Conservation (phyloP, 2,888 invertebrate genomes). For the Xanthorhoe designata region DNA sequence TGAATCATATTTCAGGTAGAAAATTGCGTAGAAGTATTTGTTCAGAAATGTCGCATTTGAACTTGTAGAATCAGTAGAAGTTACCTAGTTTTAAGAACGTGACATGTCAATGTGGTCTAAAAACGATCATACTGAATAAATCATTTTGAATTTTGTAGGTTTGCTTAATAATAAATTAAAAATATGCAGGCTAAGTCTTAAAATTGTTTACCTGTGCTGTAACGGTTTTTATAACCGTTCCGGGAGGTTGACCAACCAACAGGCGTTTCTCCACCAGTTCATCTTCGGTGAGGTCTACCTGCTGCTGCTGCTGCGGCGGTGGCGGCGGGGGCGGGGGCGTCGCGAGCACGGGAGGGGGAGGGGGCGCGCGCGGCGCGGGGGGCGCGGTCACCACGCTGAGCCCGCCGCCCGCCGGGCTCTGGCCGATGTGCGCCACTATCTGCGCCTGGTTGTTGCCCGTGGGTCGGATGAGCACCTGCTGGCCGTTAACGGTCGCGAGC, state of each 20-base stretch:
- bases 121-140: no score
- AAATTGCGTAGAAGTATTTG: no score
- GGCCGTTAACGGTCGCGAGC: conserved; percentile 93
- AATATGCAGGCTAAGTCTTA: background rate
- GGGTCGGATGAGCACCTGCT: conserved; percentile 92
- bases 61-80: no score
- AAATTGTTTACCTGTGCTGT: conserved; percentile 88
- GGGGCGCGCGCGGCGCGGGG: conserved; percentile 49
- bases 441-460: conserved; percentile 92
- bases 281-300: conserved; percentile 73
- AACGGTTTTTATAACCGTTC: conserved; percentile 94
- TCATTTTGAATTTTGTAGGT: no score
- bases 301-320: conserved; percentile 34
- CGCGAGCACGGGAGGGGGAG: conserved; percentile 50
- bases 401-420: conserved; percentile 71
- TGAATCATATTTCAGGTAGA: no score
- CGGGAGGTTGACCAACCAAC: conserved; percentile 92
- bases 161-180: no score
- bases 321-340: conserved; percentile 39
- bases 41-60: no score
- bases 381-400: conserved; percentile 49
- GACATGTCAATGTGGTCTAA: no score
- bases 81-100: no score
- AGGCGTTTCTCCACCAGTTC: conserved; percentile 89
- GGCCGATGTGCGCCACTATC: conserved; percentile 90